phyloP scores from a whole-genome alignment of 2,797 vertebrate genomes.

The Sebastes vulpes region DNA sequence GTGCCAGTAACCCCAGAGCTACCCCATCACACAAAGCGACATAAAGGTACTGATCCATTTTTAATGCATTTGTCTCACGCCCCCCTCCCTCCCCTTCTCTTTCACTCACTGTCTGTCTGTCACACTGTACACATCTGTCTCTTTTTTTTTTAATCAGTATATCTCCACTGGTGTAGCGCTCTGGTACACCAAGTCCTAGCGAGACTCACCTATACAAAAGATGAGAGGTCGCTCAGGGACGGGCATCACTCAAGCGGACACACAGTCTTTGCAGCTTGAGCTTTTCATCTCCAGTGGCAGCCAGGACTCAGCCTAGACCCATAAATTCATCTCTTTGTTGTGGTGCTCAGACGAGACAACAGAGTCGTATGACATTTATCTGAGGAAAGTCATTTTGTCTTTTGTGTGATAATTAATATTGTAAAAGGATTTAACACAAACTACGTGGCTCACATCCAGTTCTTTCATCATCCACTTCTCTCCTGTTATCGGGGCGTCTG shows the following conservation, averaged over 20 bases:
- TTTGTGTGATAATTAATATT: constrained; percentile 13
- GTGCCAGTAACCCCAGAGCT: constrained; percentile 45
- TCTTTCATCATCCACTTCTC: background rate
- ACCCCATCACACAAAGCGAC: constrained; percentile 39
- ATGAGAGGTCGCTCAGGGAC: background rate
- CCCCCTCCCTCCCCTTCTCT: background rate
- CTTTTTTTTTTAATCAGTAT: background rate
- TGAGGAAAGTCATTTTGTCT: background rate
- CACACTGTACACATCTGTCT: background rate
- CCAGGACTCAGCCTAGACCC: background rate
- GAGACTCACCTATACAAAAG: constrained; percentile 31
- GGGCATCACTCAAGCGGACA: background rate
- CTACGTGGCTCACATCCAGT: background rate
- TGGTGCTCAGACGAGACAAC: background rate
- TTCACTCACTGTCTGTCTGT: constrained; percentile 8
- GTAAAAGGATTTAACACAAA: background rate
- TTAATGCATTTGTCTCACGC: constrained; percentile 28
- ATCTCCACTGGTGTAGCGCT: background rate
- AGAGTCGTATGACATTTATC: background rate
- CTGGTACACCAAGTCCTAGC: background rate
- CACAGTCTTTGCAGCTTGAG: background rate
- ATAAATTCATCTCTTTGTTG: constrained; percentile 18
- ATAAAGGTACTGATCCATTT: constrained; percentile 39
- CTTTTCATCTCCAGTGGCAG: constrained; percentile 22
- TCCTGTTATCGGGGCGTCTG: constrained; percentile 32